phyloP scores from a whole-genome alignment of 2,888 invertebrate genomes.

The Nematopogon swammerdamellus region DNA sequence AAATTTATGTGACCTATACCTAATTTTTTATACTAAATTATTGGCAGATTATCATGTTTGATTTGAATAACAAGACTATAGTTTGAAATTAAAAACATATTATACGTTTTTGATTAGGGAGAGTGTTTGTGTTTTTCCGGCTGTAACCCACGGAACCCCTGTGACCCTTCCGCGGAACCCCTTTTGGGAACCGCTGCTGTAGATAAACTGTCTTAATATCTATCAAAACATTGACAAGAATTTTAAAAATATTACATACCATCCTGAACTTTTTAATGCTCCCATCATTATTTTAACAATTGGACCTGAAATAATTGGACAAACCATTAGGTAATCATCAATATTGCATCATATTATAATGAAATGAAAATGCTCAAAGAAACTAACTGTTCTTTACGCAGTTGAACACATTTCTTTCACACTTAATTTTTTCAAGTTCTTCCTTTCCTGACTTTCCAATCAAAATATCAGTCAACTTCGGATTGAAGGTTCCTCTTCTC shows the following conservation, averaged over 20 bases:
- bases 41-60: no score
- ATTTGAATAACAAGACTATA: no score
- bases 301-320: constrained; percentile 59
- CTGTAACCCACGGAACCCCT: no score
- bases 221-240: no score
- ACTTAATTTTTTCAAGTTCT: constrained; percentile 67
- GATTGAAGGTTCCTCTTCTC: constrained; percentile 61
- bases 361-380: constrained; percentile 5
- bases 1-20: no score
- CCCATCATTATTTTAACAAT: constrained; percentile 82
- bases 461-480: constrained; percentile 52
- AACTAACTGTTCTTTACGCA: constrained; percentile 69
- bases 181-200: no score
- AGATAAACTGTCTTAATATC: background rate
- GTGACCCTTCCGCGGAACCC: no score
- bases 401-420: constrained; percentile 74
- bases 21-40: no score
- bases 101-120: no score
- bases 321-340: no score
- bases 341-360: constrained; percentile 5
- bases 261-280: constrained; percentile 77
- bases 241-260: constrained; percentile 47
- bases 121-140: no score
- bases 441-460: constrained; percentile 68
- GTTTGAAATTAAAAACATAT: no score